phyloP scores from a whole-genome alignment of 2,888 invertebrate species.

The Spisula solida region DNA sequence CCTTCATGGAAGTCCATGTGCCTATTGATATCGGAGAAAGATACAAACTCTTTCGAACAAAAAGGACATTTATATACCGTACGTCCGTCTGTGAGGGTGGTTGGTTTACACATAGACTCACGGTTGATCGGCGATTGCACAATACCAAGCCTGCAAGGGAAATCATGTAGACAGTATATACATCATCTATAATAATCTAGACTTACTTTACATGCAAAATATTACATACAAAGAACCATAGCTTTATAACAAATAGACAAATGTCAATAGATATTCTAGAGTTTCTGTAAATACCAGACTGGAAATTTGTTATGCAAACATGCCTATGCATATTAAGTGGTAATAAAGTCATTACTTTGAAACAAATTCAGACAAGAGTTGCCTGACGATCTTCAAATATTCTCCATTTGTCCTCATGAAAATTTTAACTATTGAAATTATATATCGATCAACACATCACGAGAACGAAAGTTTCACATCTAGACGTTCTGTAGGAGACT shows the following conservation, averaged over 20 bases:
- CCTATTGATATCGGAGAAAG: conserved; percentile 87
- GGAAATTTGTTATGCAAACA: conserved; percentile 14
- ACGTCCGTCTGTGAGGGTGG: conserved; percentile 85
- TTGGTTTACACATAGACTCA: conserved; percentile 85
- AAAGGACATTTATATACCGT: conserved; percentile 87
- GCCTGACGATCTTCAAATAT: conserved; percentile 15
- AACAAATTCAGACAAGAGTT: conserved; percentile 1
- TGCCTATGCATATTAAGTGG: conserved; percentile 24
- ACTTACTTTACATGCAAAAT: conserved; percentile 3
- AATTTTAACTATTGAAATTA: conserved; percentile 17
- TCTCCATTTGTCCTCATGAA: conserved; percentile 6
- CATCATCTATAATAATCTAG: background rate
- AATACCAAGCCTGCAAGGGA: conserved; percentile 82
- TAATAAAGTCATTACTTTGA: conserved; percentile 15
- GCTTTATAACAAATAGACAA: conserved; percentile 2
- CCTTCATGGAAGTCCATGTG: conserved; percentile 88
- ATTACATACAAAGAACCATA: background rate
- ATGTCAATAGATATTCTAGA: conserved; percentile 9
- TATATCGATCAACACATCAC: background rate
- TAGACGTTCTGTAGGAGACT: background rate
- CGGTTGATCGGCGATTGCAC: conserved; percentile 85
- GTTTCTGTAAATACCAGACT: conserved; percentile 12
- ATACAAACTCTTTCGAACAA: conserved; percentile 87
- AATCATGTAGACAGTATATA: conserved; percentile 32
- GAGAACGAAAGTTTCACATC: background rate